phyloP scores from a whole-genome alignment of 2,888 invertebrate species.

The Mactromeris polynyma region DNA sequence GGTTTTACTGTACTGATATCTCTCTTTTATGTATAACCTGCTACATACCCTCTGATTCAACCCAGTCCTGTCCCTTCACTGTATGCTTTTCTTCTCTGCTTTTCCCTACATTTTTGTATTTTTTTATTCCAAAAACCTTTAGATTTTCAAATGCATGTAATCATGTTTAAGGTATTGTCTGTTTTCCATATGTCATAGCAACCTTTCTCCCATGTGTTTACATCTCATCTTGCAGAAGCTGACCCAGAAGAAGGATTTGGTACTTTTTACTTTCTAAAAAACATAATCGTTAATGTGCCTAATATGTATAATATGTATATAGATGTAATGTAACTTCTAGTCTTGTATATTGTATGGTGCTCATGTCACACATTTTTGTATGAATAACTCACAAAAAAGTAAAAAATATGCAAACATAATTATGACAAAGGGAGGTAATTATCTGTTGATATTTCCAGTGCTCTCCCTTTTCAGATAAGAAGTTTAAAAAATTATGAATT shows the following conservation, averaged over 20 bases:
- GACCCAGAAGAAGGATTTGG: constrained; percentile 68
- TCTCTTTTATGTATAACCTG: too few relatives aligned
- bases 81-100: too few relatives aligned
- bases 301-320: background rate
- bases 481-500: background rate
- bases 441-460: background rate
- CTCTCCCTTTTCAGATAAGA: background rate
- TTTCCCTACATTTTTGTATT: too few relatives aligned
- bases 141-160: background rate
- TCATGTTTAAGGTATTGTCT: background rate
- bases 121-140: too few relatives aligned
- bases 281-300: background rate
- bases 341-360: background rate
- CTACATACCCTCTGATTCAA: too few relatives aligned
- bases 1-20: too few relatives aligned
- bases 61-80: too few relatives aligned
- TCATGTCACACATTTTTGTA: background rate
- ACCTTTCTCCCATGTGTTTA: background rate
- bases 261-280: constrained; percentile 45
- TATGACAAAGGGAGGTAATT: background rate
- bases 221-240: constrained; percentile 31
- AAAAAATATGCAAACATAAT: too few relatives aligned
- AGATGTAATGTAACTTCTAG: background rate
- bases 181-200: background rate
- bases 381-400: background rate